A percentile compares a stretch with the other conserved stretches of the same genome.
phyloP scores from a whole-genome alignment of 1,140 invertebrate genomes.

The Bombus consobrinus region DNA sequence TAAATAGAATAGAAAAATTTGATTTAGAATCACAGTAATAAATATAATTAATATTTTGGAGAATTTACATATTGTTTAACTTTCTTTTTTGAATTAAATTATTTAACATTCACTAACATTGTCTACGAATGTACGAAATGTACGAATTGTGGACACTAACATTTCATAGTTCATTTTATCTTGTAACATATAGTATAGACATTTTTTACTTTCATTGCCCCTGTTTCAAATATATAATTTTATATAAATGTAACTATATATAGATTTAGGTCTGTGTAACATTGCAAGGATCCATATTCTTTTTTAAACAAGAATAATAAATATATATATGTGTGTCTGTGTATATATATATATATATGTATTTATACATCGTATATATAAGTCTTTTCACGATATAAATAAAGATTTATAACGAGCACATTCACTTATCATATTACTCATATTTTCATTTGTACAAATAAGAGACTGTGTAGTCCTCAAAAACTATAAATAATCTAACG shows the following conservation, averaged over 20 bases:
- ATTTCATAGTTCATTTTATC: slow-evolving; percentile 43
- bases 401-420: slow-evolving; percentile 66
- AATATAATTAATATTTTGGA: background rate
- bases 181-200: slow-evolving; percentile 46
- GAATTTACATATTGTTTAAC: background rate
- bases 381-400: slow-evolving; percentile 69
- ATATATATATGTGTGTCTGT: slow-evolving; percentile 50
- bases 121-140: no score
- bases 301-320: slow-evolving; percentile 65
- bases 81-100: background rate
- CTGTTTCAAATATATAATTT: slow-evolving; percentile 53
- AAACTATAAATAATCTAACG: slow-evolving; percentile 63
- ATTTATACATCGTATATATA: slow-evolving; percentile 60
- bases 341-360: slow-evolving; percentile 26
- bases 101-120: background rate
- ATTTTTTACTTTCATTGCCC: slow-evolving; percentile 36
- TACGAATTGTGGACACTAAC: background rate
- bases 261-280: slow-evolving; percentile 58
- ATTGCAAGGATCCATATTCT: slow-evolving; percentile 49
- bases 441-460: slow-evolving; percentile 70
- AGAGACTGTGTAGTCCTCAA: slow-evolving; percentile 59
- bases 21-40: background rate
- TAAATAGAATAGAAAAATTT: slow-evolving; percentile 3
- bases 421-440: slow-evolving; percentile 50
- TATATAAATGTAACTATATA: slow-evolving; percentile 59